Conservation (phyloP, 2,888 invertebrate species). For the Caenorhabditis imperialis region DNA sequence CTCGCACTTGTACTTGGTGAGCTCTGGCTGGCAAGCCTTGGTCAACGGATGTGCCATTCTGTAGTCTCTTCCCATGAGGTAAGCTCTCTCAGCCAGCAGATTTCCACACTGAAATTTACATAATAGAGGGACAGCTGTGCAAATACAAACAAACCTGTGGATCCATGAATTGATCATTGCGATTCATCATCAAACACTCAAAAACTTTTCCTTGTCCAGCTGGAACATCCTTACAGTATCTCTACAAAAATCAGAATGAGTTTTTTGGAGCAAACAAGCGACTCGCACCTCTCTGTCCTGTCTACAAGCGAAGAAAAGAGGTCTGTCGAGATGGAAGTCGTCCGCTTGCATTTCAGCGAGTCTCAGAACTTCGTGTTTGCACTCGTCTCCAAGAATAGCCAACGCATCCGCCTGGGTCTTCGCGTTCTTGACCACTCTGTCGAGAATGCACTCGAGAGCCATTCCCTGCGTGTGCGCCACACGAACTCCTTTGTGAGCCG, state of each 20-base stretch:
- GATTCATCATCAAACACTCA: constrained; percentile 73
- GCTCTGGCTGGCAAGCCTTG: constrained; percentile 66
- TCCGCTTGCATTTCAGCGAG: constrained; percentile 92
- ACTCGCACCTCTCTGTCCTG: constrained; percentile 84
- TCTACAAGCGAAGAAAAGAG: constrained; percentile 90
- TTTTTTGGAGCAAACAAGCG: neutral
- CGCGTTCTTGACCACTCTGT: constrained; percentile 79
- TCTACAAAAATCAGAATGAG: constrained; percentile 45
- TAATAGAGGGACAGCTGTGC: constrained; percentile 1
- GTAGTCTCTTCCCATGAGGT: constrained; percentile 91
- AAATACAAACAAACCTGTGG: constrained; percentile 53
- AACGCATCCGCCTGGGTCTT: constrained; percentile 62
- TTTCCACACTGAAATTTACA: constrained; percentile 83
- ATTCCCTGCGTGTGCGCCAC: constrained; percentile 75
- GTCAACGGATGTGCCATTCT: constrained; percentile 90
- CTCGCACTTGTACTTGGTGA: constrained; percentile 84
- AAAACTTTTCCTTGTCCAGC: constrained; percentile 89
- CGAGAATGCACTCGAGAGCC: constrained; percentile 88
- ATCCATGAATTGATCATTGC: constrained; percentile 74
- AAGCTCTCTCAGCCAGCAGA: constrained; percentile 88
- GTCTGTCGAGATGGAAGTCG: constrained; percentile 89
- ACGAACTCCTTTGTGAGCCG: constrained; percentile 73
- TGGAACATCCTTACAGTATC: constrained; percentile 82
- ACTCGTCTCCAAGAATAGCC: constrained; percentile 58
- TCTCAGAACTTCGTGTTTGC: constrained; percentile 82